Conservation (phyloP, 2,797 vertebrate genomes). For the Todus mexicanus region DNA sequence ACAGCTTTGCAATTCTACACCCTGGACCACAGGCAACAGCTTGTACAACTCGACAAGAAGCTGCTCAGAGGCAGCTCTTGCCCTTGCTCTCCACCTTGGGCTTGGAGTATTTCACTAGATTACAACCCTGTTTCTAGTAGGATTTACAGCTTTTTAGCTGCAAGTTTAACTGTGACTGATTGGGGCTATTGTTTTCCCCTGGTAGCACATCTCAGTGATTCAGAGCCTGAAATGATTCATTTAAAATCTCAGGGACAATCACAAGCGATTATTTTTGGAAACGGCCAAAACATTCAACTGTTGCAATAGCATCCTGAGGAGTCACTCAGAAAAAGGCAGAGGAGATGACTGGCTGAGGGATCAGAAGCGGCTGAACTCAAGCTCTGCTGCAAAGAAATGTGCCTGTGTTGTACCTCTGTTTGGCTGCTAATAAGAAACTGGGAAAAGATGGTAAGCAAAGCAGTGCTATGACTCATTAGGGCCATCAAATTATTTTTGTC, state of each 20-base stretch:
- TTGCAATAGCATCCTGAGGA: background rate
- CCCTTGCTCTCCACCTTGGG: background rate
- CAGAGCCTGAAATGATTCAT: background rate
- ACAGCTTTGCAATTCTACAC: background rate
- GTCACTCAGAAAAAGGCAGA: background rate
- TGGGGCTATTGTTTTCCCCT: background rate
- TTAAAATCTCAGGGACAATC: background rate
- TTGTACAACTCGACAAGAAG: background rate
- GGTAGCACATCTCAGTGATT: background rate
- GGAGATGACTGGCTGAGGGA: background rate
- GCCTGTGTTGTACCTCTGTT: background rate
- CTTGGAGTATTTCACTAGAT: background rate
- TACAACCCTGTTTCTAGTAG: background rate
- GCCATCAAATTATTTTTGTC: background rate
- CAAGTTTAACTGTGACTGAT: background rate
- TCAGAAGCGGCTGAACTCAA: background rate
- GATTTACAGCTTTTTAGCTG: background rate
- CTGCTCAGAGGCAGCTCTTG: background rate
- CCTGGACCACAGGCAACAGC: background rate
- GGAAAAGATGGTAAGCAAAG: background rate
- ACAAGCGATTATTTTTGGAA: background rate
- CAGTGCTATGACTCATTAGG: background rate
- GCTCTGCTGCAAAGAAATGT: background rate
- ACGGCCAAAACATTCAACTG: background rate
- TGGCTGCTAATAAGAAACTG: background rate